Percentiles rank a stretch among this genome's conserved stretches.
Conservation (phyloP, 2,113 vertebrate genomes). For the Pseudorectes ferrugineus region DNA sequence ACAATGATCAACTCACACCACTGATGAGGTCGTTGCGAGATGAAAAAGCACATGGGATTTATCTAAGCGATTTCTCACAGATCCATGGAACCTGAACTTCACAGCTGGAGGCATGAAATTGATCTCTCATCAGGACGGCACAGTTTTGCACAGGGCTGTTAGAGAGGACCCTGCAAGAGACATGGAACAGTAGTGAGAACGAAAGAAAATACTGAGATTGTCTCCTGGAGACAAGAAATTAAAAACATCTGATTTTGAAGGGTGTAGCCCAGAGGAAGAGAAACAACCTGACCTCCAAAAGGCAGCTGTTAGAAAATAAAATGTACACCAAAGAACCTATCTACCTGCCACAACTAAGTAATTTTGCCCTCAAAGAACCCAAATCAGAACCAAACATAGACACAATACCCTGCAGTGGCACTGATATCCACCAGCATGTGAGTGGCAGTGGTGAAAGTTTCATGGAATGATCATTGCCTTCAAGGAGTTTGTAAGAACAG, state of each 20-base stretch:
- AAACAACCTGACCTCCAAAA: neutral
- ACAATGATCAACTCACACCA: neutral
- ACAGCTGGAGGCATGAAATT: constrained; percentile 4
- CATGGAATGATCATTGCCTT: neutral
- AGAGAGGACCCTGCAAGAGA: neutral
- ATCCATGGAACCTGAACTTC: neutral
- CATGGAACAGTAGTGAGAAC: neutral
- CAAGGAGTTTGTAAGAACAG: neutral
- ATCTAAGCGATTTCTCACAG: constrained; percentile 29
- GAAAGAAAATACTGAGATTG: neutral
- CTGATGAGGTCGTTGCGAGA: neutral
- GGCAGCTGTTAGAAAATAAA: neutral
- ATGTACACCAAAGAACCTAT: neutral
- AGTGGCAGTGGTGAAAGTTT: neutral
- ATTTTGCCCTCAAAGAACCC: neutral
- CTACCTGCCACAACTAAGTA: neutral
- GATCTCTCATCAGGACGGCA: neutral
- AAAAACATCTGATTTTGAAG: neutral
- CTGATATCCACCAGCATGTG: neutral
- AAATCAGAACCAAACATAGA: neutral
- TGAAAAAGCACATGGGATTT: neutral
- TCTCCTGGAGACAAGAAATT: neutral
- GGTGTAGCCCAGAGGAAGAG: neutral
- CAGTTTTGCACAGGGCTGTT: constrained; percentile 38
- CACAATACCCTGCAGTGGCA: neutral